Evolutionary conservation across 1,140 invertebrate genomes (phyloP), one percentile per base, ranked within the genome.

Genomic region (Drosophila hydei): DNA sequence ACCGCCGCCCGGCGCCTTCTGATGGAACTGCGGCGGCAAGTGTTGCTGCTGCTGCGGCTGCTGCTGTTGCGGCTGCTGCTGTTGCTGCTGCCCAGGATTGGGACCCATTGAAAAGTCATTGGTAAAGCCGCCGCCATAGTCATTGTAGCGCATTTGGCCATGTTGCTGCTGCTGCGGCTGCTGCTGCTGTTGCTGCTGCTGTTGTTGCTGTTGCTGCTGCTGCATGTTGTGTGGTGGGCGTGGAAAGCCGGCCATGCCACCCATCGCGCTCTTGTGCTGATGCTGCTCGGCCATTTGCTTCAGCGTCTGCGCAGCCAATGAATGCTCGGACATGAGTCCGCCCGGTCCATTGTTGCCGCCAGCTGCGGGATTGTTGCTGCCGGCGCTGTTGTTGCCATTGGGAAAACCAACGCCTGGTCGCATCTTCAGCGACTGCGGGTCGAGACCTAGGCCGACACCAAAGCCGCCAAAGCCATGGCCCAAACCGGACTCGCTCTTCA

Each of bases 201-300:
- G 70, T 12, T 62, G 70, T 21, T 56, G 56, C 40, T 79, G 77
- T 27, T 88, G 87, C 30, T 83, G 74, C 40, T 77, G 81, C 16
- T 90, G 90, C 85, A 89, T 85, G 65, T 63, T 67, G 14, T 85
- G 81, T 3, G 87, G 91, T 2, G 91, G 91, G 3, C 91, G 79
- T 0, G 90, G 89, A 23, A 90, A 92, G 5, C 78, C 87, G 8
- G 75, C 81, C 84, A 94, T 92, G 30, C 93, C 92, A 12, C 93
- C 92, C 84, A 94, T 93, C 71, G 94, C 94, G 65, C 94, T 95
- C 90, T 96, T 97, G 92, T 97, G 96, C 92, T 98, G 97, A 91
- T 98, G 97, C 89, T 98, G 97, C 88, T 98, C 97, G 4, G 97
- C 97, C 97, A 98, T 98, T 80, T 98, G 97, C 91, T 98, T 98